Evolutionary conservation across 2,888 invertebrate genomes (phyloP).

Genomic region (Falcaria lacertinaria): DNA sequence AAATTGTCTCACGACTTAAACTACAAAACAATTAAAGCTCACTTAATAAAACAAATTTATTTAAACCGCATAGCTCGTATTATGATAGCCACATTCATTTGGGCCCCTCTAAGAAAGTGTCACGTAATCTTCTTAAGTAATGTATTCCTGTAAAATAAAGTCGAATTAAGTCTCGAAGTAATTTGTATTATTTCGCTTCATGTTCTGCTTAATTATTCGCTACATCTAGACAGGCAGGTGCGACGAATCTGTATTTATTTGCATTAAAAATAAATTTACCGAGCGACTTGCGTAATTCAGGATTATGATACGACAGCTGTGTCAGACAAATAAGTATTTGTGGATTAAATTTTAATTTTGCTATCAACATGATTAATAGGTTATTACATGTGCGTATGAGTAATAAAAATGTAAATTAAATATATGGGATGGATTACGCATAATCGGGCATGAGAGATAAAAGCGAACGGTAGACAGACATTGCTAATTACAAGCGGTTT

Average conservation of each 20-base stretch:
- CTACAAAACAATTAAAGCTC: neutral
- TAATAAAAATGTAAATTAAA: neutral
- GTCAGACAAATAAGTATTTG: conserved; percentile 63
- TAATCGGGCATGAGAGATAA: neutral
- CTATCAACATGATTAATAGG: conserved; percentile 55
- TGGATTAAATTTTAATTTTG: conserved; percentile 64
- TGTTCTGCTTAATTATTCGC: conserved; percentile 70
- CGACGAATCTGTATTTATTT: conserved; percentile 75
- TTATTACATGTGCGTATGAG: conserved; percentile 21
- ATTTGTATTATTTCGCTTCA: conserved; percentile 72
- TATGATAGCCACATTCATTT: conserved; percentile 28
- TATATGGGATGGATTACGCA: neutral
- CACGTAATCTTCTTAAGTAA: conserved; percentile 54
- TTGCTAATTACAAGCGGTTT: neutral
- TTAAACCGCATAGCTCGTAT: neutral
- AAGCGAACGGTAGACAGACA: neutral
- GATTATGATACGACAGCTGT: conserved; percentile 70
- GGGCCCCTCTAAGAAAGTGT: conserved; percentile 36
- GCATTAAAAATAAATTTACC: conserved; percentile 73
- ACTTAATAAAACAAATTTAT: neutral
- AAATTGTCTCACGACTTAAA: conserved; percentile 1
- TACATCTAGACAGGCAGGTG: conserved; percentile 70
- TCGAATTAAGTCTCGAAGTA: conserved; percentile 64
- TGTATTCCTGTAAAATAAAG: conserved; percentile 57
- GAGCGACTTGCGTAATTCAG: conserved; percentile 64